These are phyloP conservation scores for Trachemys scripta DNA, from an alignment of 2,113 vertebrate genomes.

Conservation along the genomic window DNA sequence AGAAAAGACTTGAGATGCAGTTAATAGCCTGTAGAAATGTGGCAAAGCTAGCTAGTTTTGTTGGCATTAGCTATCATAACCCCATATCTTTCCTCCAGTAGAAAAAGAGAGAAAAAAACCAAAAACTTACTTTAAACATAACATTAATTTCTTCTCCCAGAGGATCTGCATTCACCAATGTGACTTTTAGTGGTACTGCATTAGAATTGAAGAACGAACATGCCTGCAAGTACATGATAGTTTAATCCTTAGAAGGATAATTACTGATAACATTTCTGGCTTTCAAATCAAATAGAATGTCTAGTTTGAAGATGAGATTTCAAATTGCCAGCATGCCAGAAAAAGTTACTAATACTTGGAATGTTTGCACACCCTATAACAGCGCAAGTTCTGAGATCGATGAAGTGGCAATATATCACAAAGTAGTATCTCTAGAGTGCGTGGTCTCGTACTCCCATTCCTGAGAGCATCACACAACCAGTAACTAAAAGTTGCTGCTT, in stretches of 20 bases:
- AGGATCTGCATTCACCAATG: slow-evolving; percentile 93
- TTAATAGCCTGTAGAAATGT: not conserved
- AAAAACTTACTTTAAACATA: slow-evolving; percentile 94
- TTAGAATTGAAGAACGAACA: slow-evolving; percentile 99
- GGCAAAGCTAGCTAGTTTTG: not conserved
- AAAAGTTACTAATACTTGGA: not conserved
- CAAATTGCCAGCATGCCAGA: not conserved
- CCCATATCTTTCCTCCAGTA: not conserved
- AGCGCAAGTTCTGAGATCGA: not conserved
- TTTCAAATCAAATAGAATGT: slow-evolving; percentile 21
- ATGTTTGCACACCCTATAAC: not conserved
- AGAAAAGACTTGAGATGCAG: not conserved
- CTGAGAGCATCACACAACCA: not conserved
- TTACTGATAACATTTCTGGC: not conserved
- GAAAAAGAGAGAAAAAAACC: not conserved
- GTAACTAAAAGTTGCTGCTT: not conserved
- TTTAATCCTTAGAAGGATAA: slow-evolving; percentile 40
- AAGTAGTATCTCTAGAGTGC: not conserved
- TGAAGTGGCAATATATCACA: not conserved
- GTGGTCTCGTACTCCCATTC: not conserved
- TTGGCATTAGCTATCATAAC: not conserved
- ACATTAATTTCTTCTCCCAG: slow-evolving; percentile 97
- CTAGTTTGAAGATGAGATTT: not conserved
- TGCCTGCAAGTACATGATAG: slow-evolving; percentile 82
- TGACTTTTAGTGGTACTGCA: slow-evolving; percentile 93